A percentile compares a stretch with the other conserved stretches of the same genome.
These are phyloP conservation scores for Planococcus citri DNA, from an alignment of 1,140 invertebrate genomes.

Conservation along the genomic window DNA sequence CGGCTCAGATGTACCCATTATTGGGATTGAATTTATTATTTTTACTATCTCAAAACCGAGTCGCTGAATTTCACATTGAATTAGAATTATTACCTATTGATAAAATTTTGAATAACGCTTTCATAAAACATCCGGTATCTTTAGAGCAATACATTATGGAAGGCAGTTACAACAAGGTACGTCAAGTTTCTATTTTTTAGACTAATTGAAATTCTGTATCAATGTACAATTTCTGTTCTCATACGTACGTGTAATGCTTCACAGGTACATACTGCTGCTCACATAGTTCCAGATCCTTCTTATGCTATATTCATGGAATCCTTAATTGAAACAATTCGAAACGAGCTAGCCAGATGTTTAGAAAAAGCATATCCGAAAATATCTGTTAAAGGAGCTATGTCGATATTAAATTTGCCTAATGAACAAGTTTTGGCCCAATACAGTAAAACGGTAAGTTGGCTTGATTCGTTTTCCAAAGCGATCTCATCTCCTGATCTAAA, in stretches of 20 bases:
- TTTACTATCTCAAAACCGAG: constrained; percentile 88
- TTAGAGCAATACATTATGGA: constrained; percentile 99
- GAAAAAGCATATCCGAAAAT: constrained; percentile 93
- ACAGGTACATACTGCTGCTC: constrained; percentile 71
- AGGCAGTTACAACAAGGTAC: constrained; percentile 93
- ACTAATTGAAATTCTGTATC: background rate
- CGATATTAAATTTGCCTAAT: constrained; percentile 76
- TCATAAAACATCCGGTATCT: constrained; percentile 87
- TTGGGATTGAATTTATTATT: constrained; percentile 90
- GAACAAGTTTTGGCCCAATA: constrained; percentile 65
- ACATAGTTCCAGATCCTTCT: constrained; percentile 88
- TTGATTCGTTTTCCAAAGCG: background rate
- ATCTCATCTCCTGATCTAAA: constrained; percentile 3
- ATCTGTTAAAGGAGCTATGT: constrained; percentile 69
- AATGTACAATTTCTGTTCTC: background rate
- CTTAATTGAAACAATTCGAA: constrained; percentile 83
- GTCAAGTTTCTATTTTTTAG: background rate
- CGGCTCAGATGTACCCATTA: constrained; percentile 87
- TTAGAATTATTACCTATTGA: constrained; percentile 87
- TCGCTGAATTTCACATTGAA: constrained; percentile 98
- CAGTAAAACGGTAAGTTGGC: constrained; percentile 49
- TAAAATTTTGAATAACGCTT: constrained; percentile 84
- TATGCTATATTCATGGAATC: constrained; percentile 98
- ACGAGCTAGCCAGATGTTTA: constrained; percentile 92
- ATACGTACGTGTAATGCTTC: constrained; percentile 11